These are phyloP conservation scores for Delphinus delphis DNA, from an alignment of 2,113 vertebrate species.

Conservation along the genomic window DNA sequence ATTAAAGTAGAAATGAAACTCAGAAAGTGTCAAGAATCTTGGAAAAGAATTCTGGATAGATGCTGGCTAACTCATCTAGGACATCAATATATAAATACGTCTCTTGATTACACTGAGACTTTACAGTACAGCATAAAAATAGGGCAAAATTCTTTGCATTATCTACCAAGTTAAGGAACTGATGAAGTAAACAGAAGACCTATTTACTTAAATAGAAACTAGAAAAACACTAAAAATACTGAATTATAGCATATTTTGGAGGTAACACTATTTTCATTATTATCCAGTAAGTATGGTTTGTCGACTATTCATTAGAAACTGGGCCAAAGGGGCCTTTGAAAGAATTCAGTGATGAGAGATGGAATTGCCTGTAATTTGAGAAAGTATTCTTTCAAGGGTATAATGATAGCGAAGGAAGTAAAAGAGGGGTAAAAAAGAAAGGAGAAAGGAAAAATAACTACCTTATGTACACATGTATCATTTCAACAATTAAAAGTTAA, in stretches of 20 bases:
- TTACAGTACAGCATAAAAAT: background rate
- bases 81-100: background rate
- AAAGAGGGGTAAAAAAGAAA: background rate
- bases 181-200: background rate
- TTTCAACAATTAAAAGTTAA: background rate
- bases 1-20: constrained; percentile 40
- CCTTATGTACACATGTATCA: background rate
- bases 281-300: background rate
- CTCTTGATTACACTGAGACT: background rate
- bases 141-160: background rate
- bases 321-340: background rate
- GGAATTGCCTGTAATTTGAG: background rate
- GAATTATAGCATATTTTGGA: background rate
- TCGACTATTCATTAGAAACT: background rate
- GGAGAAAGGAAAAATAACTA: background rate
- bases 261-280: background rate
- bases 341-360: background rate
- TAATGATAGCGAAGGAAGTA: background rate
- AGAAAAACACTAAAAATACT: background rate
- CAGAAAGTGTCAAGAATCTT: background rate
- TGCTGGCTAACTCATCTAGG: background rate
- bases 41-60: background rate
- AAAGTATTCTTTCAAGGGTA: background rate
- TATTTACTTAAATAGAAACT: background rate
- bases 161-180: background rate